Conservation (phyloP, 1,140 invertebrate genomes). For the Drosophila nebulosa region DNA sequence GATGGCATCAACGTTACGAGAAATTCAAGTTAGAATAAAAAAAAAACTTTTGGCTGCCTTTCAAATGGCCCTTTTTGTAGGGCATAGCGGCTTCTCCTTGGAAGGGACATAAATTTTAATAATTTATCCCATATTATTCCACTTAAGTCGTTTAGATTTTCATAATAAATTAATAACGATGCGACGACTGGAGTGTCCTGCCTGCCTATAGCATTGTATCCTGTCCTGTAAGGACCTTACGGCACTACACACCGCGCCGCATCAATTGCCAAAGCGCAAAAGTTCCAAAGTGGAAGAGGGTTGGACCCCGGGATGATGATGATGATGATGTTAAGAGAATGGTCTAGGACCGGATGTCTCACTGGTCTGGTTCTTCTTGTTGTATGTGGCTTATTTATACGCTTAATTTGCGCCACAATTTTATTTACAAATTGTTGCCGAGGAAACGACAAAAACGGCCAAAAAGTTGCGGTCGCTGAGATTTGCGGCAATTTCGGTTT, state of each 20-base stretch:
- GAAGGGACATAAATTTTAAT: conserved; percentile 79
- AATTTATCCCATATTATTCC: conserved; percentile 79
- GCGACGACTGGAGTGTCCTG: conserved; percentile 28
- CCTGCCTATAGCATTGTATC: not conserved
- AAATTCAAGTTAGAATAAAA: conserved; percentile 52
- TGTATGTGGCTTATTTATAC: conserved; percentile 68
- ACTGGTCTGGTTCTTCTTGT: conserved; percentile 1
- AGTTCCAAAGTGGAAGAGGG: conserved; percentile 30
- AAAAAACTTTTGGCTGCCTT: conserved; percentile 54
- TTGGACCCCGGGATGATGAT: conserved; percentile 20
- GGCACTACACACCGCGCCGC: conserved; percentile 16
- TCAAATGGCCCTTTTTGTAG: conserved; percentile 39
- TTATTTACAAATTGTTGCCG: conserved; percentile 77
- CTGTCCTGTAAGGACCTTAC: conserved; percentile 35
- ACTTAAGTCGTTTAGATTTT: conserved; percentile 79
- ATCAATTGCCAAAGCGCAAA: conserved; percentile 60
- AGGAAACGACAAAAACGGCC: conserved; percentile 29
- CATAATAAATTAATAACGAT: conserved; percentile 79
- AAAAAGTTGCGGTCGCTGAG: conserved; percentile 58
- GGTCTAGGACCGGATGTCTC: conserved; percentile 40
- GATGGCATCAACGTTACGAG: conserved; percentile 41
- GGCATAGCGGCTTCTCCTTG: conserved; percentile 32
- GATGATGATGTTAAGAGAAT: conserved; percentile 33
- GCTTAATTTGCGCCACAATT: conserved; percentile 77
- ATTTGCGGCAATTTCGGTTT: conserved; percentile 73